Base-by-base conservation (phyloP, 2,797 vertebrate species). In the Melanogrammus aeglefinus region DNA sequence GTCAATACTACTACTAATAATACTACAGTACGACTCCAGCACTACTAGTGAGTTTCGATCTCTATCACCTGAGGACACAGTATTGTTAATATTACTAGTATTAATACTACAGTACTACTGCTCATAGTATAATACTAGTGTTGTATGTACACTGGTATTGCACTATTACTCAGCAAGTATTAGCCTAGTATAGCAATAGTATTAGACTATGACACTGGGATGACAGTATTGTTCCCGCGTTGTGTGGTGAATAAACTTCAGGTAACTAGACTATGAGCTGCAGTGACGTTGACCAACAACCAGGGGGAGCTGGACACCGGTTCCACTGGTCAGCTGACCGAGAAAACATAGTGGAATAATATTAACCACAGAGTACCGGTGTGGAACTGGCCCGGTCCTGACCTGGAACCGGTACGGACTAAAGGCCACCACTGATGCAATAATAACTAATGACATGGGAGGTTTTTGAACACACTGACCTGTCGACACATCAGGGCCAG, bases 401-500 rank as follows among this genome's bases (percentile, higher is more conserved):
- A 21, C 47, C 47, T 51, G 47, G 47, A 18, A 6, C 47, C 21
- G 14, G 16, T 14, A 14, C 14, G 47, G 47, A 51, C 47, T 21
- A 21, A 4, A 51, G 38, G 38, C 38, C 38, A 44, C 41, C 12
- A 16, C 41, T 44, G 4, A 44, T 44, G 12, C 41, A 44, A 4
- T 36, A 36, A 36, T 36, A 36, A 36, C 6, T 36, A 36, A 36
- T 36, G 3, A 33, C 41, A 36, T 36, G 31, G 31, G 4, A 33
- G 2, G 35, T 36, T 36, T 39, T 39, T 39, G 38, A 24, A 21
- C 18, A n/a, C 72, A 70, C 91, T 93, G 88, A 96, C 96, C 93
- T 97, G 96, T 74, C 96, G 95, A 87, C 96, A 97, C 92, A 97
- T 94, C 86, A 96, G 94, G 29, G 96, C 96, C 89, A 97, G 92